These are phyloP conservation scores for Scaptomyza montana DNA, from an alignment of 1,140 invertebrate genomes.

Conservation along the genomic window DNA sequence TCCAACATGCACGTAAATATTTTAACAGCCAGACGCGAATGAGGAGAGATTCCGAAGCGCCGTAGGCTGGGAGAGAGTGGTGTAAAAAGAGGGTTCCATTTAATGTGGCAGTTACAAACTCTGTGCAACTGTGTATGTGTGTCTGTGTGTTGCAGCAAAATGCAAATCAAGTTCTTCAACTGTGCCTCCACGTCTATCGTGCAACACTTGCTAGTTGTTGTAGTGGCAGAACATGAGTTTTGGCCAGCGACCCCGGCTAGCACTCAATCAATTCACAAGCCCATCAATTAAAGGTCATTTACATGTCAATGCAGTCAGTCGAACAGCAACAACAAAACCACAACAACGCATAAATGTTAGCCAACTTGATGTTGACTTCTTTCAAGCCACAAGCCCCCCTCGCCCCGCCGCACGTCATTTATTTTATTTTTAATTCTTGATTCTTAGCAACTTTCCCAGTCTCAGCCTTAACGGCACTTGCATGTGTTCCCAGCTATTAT, in stretches of 20 bases:
- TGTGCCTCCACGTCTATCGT: background rate
- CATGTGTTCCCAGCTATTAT: slow-evolving; percentile 17
- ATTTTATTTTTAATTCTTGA: slow-evolving; percentile 1
- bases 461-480: slow-evolving; percentile 17
- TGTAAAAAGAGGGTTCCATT: background rate
- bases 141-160: background rate
- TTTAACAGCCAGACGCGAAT: slow-evolving; percentile 55
- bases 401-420: slow-evolving; percentile 41
- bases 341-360: slow-evolving; percentile 33
- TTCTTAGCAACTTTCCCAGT: slow-evolving; percentile 2
- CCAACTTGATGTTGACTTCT: slow-evolving; percentile 36
- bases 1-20: slow-evolving; percentile 64
- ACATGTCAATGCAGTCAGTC: slow-evolving; percentile 71
- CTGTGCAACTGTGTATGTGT: too few relatives aligned
- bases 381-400: slow-evolving; percentile 6
- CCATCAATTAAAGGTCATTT: slow-evolving; percentile 82
- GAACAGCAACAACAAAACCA: slow-evolving; percentile 26
- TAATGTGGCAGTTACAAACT: slow-evolving; percentile 19
- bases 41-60: too few relatives aligned
- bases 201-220: slow-evolving; percentile 20
- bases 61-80: background rate
- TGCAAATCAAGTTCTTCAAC: slow-evolving; percentile 47
- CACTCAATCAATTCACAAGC: slow-evolving; percentile 71
- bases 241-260: slow-evolving; percentile 5
- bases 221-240: slow-evolving; percentile 42